These are phyloP conservation scores for Ommatoiulus sabulosus DNA, from an alignment of 2,888 invertebrate species.

Conservation along the genomic window DNA sequence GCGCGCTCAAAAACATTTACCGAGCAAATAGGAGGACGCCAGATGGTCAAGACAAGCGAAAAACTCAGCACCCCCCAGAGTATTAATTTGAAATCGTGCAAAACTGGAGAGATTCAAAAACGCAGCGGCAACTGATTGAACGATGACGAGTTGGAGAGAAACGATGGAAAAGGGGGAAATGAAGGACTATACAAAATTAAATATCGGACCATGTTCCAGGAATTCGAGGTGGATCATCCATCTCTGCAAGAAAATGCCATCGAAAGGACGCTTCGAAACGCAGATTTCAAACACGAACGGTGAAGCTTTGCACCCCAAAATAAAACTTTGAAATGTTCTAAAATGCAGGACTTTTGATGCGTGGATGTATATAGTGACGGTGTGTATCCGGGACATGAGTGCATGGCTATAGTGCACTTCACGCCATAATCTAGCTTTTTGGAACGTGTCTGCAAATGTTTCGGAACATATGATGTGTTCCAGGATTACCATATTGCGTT, in stretches of 20 bases:
- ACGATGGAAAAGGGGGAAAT: background rate
- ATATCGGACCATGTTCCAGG: background rate
- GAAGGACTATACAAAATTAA: background rate
- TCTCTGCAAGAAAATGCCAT: too few relatives aligned
- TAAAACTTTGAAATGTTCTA: background rate
- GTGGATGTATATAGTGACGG: too few relatives aligned
- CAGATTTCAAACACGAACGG: too few relatives aligned
- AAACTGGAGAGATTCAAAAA: background rate
- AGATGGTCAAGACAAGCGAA: conserved; percentile 39
- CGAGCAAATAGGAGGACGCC: background rate
- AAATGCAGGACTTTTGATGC: too few relatives aligned
- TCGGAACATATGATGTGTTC: too few relatives aligned
- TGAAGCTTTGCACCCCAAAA: too few relatives aligned
- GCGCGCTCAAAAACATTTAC: background rate
- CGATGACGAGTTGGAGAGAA: background rate
- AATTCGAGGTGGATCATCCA: background rate
- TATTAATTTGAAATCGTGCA: conserved; percentile 21
- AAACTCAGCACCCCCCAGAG: conserved; percentile 36
- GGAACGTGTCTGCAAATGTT: too few relatives aligned
- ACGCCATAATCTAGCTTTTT: too few relatives aligned
- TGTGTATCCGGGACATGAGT: too few relatives aligned
- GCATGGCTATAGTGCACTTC: too few relatives aligned
- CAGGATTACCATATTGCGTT: too few relatives aligned
- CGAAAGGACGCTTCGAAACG: too few relatives aligned
- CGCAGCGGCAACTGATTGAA: background rate